Base-by-base conservation (phyloP, 2,797 vertebrate genomes). In the Xenops minutus region DNA sequence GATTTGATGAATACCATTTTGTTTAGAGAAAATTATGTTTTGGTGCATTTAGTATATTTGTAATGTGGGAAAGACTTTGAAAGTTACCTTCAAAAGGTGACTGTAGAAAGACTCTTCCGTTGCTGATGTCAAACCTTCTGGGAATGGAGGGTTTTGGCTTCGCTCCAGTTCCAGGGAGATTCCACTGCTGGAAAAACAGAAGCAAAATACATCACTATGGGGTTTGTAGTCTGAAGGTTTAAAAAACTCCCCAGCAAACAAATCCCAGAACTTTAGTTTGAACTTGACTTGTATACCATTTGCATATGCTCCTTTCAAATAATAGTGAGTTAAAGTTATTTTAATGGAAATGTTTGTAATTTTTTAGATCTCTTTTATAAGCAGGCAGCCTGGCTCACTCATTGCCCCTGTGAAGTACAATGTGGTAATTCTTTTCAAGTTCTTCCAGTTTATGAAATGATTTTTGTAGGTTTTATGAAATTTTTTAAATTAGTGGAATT, bases 61-160 rank as follows among this genome's bases (percentile, higher is more conserved):
- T 80, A 88, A 66, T 78, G 27, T 39, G 49, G 39, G 30, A 80
- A 83, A 75, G 37, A 75, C 72, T 83, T 88, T 89, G 85, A 92
- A 96, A 95, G 84, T 94, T 94, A 91, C 61, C 54, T 93, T 95
- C 68, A 89, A 34, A 90, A 81, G 80, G 14, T 62, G 56, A 44
- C 39, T 61, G 9, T 56, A 43, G 26, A 46, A 78, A 85, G 54
- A 51, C 58, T 92, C 58, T 92, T 95, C 61, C 13, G 30, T 49
- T 66, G 39, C n/a, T 68, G 56, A 43, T 46, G 46, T 52, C 20
- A 48, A 58, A 10, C 37, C 22, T 82, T 76, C 44, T 92, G 87
- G 44, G 32, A 85, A 32, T 1, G 6, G 61, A 64, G 2, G 10
- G 3, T 14, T 83, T 79, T 82, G 52, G 37, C 19, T 19, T 11